A percentile compares a stretch with the other conserved stretches of the same genome.
These are phyloP conservation scores for Philopedon plagiatum DNA, from an alignment of 2,888 invertebrate genomes.

Conservation along the genomic window DNA sequence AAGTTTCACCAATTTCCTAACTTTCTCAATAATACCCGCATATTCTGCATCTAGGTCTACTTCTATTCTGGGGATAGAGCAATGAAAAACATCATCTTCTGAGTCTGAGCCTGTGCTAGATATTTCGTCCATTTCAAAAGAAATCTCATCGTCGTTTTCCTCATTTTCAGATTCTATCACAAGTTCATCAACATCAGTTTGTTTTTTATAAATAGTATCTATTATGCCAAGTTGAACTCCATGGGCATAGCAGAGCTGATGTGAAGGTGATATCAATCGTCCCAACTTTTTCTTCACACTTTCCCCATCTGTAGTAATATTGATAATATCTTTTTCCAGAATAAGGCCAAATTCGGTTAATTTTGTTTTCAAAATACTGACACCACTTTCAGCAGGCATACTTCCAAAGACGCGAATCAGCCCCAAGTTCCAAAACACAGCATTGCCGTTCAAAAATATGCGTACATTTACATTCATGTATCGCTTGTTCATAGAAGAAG, in stretches of 20 bases:
- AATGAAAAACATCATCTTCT: too few species aligned
- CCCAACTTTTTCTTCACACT: constrained; percentile 58
- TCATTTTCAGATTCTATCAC: too few species aligned
- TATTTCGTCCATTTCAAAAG: too few species aligned
- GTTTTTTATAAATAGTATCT: neutral
- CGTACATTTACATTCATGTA: constrained; percentile 34
- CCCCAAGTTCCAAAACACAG: constrained; percentile 21
- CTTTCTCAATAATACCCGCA: too few species aligned
- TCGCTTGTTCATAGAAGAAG: neutral
- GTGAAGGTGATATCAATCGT: constrained; percentile 50
- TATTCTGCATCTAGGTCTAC: too few species aligned
- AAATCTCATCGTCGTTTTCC: too few species aligned
- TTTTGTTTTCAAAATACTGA: constrained; percentile 49
- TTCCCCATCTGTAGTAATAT: constrained; percentile 58
- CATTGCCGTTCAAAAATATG: constrained; percentile 5
- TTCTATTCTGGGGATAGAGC: too few species aligned
- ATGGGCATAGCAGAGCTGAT: constrained; percentile 52
- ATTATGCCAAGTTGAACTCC: neutral
- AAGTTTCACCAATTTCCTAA: too few species aligned
- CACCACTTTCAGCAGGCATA: constrained; percentile 22
- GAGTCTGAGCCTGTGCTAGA: too few species aligned
- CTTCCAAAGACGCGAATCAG: constrained; percentile 19
- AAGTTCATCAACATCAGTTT: too few species aligned
- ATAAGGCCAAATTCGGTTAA: constrained; percentile 51
- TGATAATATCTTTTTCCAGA: constrained; percentile 57